Base-by-base conservation (phyloP, 2,888 invertebrate species). In the Desoria tigrina region DNA sequence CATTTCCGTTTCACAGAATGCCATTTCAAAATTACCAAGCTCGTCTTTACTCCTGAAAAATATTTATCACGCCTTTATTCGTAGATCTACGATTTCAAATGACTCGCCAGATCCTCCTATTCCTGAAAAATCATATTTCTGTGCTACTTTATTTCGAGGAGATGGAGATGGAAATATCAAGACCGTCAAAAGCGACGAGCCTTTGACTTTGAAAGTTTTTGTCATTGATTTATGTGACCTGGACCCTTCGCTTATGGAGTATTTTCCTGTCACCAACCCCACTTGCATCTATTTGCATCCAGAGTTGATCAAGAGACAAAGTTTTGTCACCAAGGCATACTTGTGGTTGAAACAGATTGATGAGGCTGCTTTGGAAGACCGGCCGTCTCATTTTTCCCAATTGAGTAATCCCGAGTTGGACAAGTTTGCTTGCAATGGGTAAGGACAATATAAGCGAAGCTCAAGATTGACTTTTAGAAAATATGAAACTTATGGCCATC, bases 251-350 rank as follows among this genome's bases (percentile, higher is more conserved):
- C 18, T 57, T 2, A 49, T 61, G 14, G 18, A 21, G 16, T 42
- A 61, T 39, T 59, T 66, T 42, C 69, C 71, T 27, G 24, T 63
- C 11, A 61, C 65, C 16, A 75, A 71, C 39, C 66, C 72, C 18
- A 68, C 72, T n/a, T 58, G 63, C 21, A 11, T 75, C 2, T 75
- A 68, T 42, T 21, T 75, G 27, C 75, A 73, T 63, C 71, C 69
- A 4, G 55, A 63, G 18, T 27, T 73, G 1, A 9, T 66, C 23
- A 37, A 60, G 18, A 60, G 54, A n/a, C 59, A 18, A 21, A 49
- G 54, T 14, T 51, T 72, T 9, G 42, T 42, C 18, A 6, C 42
- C 1, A 66, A 73, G 59, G 63, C 71, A 2, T 63, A 58, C 51
- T 27, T 70, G 28, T 68, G 45, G 26, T 59, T 68, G n/a, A 69